phyloP scores from a whole-genome alignment of 2,113 vertebrate species.

The Isurus oxyrinchus region DNA sequence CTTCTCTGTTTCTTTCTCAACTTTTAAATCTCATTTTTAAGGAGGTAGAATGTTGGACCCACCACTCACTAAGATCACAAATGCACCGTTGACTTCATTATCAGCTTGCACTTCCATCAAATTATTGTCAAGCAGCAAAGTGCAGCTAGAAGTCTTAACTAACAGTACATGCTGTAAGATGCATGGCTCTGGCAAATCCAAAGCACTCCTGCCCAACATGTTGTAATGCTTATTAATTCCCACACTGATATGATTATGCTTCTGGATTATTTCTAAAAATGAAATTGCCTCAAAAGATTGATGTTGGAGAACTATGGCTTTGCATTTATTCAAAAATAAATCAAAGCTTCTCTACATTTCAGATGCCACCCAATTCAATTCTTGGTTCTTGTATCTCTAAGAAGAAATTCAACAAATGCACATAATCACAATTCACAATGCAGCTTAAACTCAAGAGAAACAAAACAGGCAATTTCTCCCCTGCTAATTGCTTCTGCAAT shows the following conservation, averaged over 20 bases:
- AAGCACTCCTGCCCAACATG: not conserved
- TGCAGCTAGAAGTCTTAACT: not conserved
- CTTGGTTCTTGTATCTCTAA: not conserved
- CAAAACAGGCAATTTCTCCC: not conserved
- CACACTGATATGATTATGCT: not conserved
- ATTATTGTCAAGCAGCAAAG: not conserved
- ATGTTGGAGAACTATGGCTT: not conserved
- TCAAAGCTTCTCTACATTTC: not conserved
- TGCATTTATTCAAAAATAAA: not conserved
- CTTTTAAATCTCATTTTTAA: not conserved
- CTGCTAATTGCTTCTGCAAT: not conserved
- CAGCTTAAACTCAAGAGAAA: not conserved
- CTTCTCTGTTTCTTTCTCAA: not conserved
- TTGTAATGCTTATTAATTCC: not conserved
- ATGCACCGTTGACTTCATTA: not conserved
- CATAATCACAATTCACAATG: slow-evolving; percentile 26
- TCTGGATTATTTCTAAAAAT: not conserved
- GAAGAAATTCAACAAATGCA: not conserved
- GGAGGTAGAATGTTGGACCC: no score
- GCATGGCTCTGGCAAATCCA: not conserved
- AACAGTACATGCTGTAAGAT: not conserved
- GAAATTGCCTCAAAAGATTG: not conserved
- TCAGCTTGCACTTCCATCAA: not conserved
- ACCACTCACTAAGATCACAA: not conserved
- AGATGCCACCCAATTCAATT: not conserved